Percentiles rank a stretch among this genome's conserved stretches.
Evolutionary conservation across 2,888 invertebrate genomes (phyloP).

Genomic region (Andrena minutula): DNA sequence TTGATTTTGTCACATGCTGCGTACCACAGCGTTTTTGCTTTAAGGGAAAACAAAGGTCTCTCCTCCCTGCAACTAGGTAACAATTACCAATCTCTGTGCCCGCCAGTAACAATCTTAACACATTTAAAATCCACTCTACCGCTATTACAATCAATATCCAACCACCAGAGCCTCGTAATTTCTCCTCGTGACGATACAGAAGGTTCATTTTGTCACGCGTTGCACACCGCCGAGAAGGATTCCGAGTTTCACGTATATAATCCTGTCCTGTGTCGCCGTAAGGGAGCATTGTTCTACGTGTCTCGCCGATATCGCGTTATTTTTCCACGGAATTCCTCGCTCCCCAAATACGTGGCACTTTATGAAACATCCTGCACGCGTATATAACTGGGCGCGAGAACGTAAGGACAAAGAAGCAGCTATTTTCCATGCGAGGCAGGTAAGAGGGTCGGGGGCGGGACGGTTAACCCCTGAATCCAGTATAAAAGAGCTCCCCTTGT

Average conservation of each 20-base stretch:
- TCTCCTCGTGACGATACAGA: background rate
- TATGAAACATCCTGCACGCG: constrained; percentile 37
- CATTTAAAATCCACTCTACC: background rate
- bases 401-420: constrained; percentile 53
- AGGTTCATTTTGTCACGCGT: background rate
- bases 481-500: constrained; percentile 60
- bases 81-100: no score
- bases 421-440: constrained; percentile 65
- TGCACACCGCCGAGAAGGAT: background rate
- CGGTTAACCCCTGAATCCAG: constrained; percentile 71
- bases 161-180: background rate
- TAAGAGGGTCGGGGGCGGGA: constrained; percentile 50
- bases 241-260: constrained; percentile 27
- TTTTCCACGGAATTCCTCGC: constrained; percentile 17
- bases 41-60: no score
- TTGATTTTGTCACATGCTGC: no score
- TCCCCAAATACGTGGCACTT: constrained; percentile 11
- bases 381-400: constrained; percentile 33
- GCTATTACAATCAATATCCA: background rate
- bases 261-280: background rate
- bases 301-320: constrained; percentile 22
- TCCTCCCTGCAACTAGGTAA: no score
- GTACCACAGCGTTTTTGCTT: no score
- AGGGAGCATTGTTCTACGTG: background rate
- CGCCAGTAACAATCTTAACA: no score